These are phyloP conservation scores for Patagioenas fasciata DNA, from an alignment of 2,113 vertebrate species.

Conservation along the genomic window DNA sequence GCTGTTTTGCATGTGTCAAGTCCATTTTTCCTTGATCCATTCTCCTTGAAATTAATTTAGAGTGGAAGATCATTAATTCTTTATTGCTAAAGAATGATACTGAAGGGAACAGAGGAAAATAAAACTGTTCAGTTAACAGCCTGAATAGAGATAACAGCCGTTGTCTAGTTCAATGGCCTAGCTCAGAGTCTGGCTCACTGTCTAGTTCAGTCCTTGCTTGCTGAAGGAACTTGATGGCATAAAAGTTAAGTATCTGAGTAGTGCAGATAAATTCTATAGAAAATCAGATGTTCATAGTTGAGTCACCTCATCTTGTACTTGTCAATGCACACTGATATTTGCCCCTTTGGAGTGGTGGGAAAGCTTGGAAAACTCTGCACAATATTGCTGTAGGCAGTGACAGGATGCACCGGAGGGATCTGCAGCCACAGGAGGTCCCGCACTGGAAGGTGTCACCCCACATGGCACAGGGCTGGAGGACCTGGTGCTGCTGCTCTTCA, in stretches of 20 bases:
- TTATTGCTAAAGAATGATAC: neutral
- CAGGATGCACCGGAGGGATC: neutral
- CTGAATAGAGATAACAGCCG: neutral
- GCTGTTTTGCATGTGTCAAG: neutral
- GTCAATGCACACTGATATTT: neutral
- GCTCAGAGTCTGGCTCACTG: neutral
- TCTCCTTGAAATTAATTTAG: neutral
- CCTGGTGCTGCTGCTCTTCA: fast-evolving
- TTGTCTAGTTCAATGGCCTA: neutral
- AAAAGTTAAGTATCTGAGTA: neutral
- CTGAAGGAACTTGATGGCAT: neutral
- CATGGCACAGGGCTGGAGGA: fast-evolving
- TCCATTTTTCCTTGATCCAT: neutral
- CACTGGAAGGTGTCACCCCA: fast-evolving
- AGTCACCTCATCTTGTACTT: neutral
- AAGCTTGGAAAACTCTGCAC: neutral
- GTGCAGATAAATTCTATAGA: neutral
- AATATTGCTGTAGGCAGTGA: neutral
- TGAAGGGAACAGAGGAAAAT: neutral
- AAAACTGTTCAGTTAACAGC: neutral
- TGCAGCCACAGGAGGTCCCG: fast-evolving
- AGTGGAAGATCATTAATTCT: neutral
- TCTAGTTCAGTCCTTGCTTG: neutral
- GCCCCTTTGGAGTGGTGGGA: neutral
- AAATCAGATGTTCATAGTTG: neutral